These are phyloP conservation scores for Psittacula echo DNA, from an alignment of 2,797 vertebrate genomes.

Conservation along the genomic window DNA sequence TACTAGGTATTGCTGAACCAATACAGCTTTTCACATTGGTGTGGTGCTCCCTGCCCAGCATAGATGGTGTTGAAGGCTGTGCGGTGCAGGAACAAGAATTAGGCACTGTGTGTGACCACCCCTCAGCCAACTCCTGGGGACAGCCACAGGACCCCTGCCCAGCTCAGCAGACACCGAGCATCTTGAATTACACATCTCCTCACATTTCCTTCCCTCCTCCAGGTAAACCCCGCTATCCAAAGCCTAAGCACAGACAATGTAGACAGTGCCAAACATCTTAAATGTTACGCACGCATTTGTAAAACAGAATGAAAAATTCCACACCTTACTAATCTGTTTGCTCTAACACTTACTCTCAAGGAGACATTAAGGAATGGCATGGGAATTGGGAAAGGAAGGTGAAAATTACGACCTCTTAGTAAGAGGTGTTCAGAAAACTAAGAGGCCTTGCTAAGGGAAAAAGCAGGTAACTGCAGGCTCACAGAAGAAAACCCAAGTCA, in stretches of 20 bases:
- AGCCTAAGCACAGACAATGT: background rate
- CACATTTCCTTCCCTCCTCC: background rate
- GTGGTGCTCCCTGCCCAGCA: background rate
- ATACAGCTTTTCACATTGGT: accelerated
- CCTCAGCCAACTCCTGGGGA: too few relatives aligned
- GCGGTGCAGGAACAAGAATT: background rate
- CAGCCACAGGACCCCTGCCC: background rate
- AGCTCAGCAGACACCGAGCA: background rate
- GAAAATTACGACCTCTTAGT: background rate
- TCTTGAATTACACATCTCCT: background rate
- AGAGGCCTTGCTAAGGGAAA: background rate
- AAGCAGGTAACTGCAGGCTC: background rate
- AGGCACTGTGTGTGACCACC: background rate
- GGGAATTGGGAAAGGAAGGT: background rate
- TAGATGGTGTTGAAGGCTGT: too few relatives aligned
- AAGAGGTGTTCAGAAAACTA: background rate
- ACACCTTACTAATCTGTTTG: background rate
- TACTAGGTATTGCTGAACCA: background rate
- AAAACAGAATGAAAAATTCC: background rate
- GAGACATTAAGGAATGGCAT: background rate
- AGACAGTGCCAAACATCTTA: background rate
- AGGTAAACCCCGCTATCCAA: background rate
- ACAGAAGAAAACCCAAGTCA: background rate
- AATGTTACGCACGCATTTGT: background rate
- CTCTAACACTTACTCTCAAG: background rate